A percentile compares a stretch with the other conserved stretches of the same genome.
Evolutionary conservation across 2,113 vertebrate genomes (phyloP).

Genomic region (Diadophis punctatus): DNA sequence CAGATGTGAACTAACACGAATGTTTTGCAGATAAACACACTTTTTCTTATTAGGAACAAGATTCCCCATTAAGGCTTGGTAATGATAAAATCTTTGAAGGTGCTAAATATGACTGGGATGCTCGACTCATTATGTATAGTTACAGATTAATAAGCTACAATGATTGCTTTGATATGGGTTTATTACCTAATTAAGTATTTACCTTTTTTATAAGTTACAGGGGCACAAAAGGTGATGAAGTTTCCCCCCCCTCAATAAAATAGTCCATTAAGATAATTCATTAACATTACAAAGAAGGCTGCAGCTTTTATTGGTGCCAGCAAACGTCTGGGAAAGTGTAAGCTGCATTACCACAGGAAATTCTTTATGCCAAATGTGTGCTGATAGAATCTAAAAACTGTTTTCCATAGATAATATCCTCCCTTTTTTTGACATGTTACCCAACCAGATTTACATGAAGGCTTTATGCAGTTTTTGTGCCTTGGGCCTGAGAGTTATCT

Average conservation of each 20-base stretch:
- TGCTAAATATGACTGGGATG: conserved; percentile 63
- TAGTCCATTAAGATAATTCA: conserved; percentile 73
- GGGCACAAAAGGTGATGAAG: conserved; percentile 71
- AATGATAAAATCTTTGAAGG: conserved; percentile 48
- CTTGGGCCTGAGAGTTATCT: conserved; percentile 43
- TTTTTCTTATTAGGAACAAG: conserved; percentile 46
- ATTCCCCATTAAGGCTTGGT: conserved; percentile 48
- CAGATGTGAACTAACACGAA: conserved; percentile 20
- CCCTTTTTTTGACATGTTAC: conserved; percentile 54
- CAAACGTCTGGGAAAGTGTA: conserved; percentile 52
- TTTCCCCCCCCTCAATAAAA: conserved; percentile 55
- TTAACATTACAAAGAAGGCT: conserved; percentile 64
- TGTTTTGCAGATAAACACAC: conserved; percentile 45
- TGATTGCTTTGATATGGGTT: conserved; percentile 68
- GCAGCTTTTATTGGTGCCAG: conserved; percentile 54
- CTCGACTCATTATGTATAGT: conserved; percentile 61
- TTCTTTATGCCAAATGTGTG: conserved; percentile 52
- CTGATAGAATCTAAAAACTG: conserved; percentile 64
- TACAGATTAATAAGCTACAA: conserved; percentile 55
- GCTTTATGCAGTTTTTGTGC: conserved; percentile 54
- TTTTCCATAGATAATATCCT: conserved; percentile 61
- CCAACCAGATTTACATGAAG: conserved; percentile 53
- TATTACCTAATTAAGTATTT: conserved; percentile 70
- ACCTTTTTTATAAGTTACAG: conserved; percentile 63
- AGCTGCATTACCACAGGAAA: conserved; percentile 59